phyloP scores from a whole-genome alignment of 2,797 vertebrate genomes.

The Notolepis coatsorum region DNA sequence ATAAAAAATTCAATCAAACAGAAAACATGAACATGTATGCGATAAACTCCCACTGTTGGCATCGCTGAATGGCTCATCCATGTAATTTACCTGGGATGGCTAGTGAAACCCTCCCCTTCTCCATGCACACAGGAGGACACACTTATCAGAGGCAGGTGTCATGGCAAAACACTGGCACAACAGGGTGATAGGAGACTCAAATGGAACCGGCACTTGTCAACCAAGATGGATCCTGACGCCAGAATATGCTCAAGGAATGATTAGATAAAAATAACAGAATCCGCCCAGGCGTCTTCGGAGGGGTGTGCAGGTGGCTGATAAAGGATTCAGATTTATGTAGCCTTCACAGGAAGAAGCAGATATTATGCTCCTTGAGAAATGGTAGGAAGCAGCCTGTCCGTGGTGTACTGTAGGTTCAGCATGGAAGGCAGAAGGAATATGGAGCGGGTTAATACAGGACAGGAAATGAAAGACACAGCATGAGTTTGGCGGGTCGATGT shows the following conservation, averaged over 20 bases:
- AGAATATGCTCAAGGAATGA: conserved; percentile 77
- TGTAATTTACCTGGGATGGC: conserved; percentile 59
- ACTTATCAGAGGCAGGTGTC: conserved; percentile 79
- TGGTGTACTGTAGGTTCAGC: conserved; percentile 46
- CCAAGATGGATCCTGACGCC: conserved; percentile 77
- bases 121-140: conserved; percentile 42
- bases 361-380: conserved; percentile 71
- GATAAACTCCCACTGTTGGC: conserved; percentile 47
- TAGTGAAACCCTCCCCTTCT: conserved; percentile 48
- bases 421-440: conserved; percentile 38
- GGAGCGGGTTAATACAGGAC: conserved; percentile 55
- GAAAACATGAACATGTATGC: conserved; percentile 49
- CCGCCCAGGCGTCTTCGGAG: conserved; percentile 60
- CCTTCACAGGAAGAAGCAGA: conserved; percentile 69
- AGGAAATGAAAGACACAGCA: conserved; percentile 66
- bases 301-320: conserved; percentile 78
- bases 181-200: conserved; percentile 69
- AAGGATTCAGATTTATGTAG: conserved; percentile 81
- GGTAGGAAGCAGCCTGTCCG: conserved; percentile 33
- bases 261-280: conserved; percentile 83
- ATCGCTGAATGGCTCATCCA: conserved; percentile 25
- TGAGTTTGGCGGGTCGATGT: conserved; percentile 40
- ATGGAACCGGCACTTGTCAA: conserved; percentile 78
- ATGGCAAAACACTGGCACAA: conserved; percentile 71
- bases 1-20: conserved; percentile 44